phyloP scores from a whole-genome alignment of 2,113 vertebrate species.

The Chroicocephalus ridibundus region DNA sequence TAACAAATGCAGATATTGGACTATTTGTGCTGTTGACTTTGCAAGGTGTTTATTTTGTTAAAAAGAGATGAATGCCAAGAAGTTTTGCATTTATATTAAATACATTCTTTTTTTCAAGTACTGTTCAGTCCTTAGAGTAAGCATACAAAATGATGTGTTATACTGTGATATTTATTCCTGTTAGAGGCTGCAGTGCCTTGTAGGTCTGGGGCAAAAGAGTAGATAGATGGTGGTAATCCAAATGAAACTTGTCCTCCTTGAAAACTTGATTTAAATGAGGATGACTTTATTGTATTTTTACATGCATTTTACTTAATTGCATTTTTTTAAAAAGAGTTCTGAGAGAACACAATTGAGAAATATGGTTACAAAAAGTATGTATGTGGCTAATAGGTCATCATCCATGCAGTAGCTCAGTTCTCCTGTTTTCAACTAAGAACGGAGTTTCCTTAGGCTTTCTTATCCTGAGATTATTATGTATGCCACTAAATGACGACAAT shows the following conservation, averaged over 20 bases:
- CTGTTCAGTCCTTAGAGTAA: not conserved
- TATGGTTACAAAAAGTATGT: not conserved
- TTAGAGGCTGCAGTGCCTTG: not conserved
- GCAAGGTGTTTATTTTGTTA: constrained; percentile 1
- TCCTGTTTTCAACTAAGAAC: not conserved
- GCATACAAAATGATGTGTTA: not conserved
- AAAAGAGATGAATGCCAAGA: not conserved
- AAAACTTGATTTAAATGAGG: not conserved
- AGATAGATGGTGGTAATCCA: not conserved
- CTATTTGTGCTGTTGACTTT: constrained; percentile 1
- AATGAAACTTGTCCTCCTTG: not conserved
- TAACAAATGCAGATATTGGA: not conserved
- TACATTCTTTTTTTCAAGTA: not conserved
- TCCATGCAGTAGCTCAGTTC: not conserved
- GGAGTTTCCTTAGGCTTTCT: not conserved
- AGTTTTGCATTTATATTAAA: not conserved
- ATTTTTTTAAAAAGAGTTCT: not conserved
- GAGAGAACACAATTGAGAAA: not conserved
- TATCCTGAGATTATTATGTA: not conserved
- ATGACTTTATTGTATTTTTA: not conserved
- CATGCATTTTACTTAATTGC: not conserved
- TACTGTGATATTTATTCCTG: not conserved
- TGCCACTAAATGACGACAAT: not conserved
- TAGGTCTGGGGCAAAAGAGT: not conserved
- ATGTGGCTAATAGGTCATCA: not conserved